Evolutionary conservation across 2,888 invertebrate species (phyloP).

Genomic region (Eristalis arbustorum): DNA sequence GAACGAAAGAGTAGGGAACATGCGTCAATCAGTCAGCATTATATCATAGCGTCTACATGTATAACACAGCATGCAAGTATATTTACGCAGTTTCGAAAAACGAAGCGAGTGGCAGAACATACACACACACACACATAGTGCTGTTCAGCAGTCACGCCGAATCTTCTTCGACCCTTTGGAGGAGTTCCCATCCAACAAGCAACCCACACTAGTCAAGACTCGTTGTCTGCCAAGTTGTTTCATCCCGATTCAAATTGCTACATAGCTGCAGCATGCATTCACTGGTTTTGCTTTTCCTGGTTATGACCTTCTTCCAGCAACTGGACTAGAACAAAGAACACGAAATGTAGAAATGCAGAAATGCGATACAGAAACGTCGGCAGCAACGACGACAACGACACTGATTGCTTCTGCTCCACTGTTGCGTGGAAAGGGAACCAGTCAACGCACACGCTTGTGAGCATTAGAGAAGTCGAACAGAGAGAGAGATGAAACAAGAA

Average conservation of each 20-base stretch:
- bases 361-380: slow-evolving; percentile 7
- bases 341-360: slow-evolving; percentile 14
- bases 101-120: no score
- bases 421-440: not conserved
- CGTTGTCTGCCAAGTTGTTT: not conserved
- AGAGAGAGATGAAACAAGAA: slow-evolving; percentile 10
- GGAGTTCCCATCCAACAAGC: not conserved
- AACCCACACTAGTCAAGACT: not conserved
- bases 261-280: not conserved
- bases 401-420: not conserved
- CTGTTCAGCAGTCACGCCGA: slow-evolving; percentile 1
- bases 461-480: slow-evolving; percentile 1
- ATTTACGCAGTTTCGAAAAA: slow-evolving; percentile 25
- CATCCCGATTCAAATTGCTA: slow-evolving; percentile 9
- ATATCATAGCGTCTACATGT: not conserved
- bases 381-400: not conserved
- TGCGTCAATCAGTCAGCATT: slow-evolving; percentile 21
- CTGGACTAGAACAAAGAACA: slow-evolving; percentile 55
- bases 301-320: slow-evolving; percentile 60
- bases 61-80: slow-evolving; percentile 1
- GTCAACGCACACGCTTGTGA: not conserved
- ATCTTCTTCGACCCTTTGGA: not conserved
- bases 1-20: not conserved
- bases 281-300: slow-evolving; percentile 5
- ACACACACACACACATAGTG: slow-evolving; percentile 12